Evolutionary conservation across 2,113 vertebrate genomes (phyloP).

Genomic region (Oxyruncus cristatus): DNA sequence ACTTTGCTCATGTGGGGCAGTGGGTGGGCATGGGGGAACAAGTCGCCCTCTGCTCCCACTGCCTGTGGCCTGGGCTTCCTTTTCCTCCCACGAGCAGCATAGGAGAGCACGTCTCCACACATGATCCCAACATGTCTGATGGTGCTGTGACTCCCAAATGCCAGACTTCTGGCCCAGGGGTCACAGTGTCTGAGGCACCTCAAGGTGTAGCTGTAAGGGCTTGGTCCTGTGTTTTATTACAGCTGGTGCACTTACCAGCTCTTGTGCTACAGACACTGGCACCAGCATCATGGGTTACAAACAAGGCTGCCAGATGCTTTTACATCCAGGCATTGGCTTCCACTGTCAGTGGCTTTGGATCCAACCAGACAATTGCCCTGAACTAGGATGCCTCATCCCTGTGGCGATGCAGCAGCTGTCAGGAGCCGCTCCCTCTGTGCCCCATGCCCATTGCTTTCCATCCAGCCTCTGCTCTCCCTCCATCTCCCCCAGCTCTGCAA

Average conservation of each 20-base stretch:
- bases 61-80: neutral
- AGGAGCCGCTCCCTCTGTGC: accelerated
- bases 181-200: neutral
- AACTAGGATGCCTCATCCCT: accelerated
- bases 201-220: neutral
- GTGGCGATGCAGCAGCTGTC: neutral
- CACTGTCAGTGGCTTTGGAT: neutral
- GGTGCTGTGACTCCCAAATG: neutral
- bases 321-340: neutral
- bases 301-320: neutral
- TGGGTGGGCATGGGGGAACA: accelerated
- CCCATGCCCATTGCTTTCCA: accelerated
- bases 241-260: neutral
- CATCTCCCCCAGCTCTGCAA: neutral
- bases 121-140: neutral
- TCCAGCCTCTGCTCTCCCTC: neutral
- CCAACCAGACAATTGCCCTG: neutral
- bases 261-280: neutral
- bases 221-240: accelerated
- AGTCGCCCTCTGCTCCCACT: accelerated
- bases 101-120: neutral
- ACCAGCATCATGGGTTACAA: neutral
- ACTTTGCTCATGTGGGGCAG: accelerated
- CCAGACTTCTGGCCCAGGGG: neutral
- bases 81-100: neutral